These are phyloP conservation scores for Eurytoma californica DNA, from an alignment of 2,888 invertebrate genomes.

Conservation along the genomic window DNA sequence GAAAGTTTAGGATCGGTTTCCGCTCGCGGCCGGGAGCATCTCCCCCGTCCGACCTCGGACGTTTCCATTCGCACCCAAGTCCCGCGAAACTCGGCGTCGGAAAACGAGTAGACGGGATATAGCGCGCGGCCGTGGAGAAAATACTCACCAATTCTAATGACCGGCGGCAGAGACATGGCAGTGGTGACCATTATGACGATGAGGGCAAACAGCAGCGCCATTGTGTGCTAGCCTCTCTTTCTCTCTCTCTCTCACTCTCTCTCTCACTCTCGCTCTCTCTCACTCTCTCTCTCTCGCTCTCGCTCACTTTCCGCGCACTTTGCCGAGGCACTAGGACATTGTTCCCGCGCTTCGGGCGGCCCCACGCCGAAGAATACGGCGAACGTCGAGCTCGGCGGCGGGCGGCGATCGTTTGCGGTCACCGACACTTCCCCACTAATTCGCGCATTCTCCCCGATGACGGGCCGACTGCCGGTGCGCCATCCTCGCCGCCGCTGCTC, in stretches of 20 bases:
- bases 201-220: slow-evolving; percentile 73
- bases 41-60: too few species aligned
- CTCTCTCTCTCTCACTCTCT: not conserved
- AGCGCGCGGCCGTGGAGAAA: not conserved
- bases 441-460: slow-evolving; percentile 30
- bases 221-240: slow-evolving; percentile 61
- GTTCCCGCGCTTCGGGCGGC: too few species aligned
- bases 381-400: not conserved
- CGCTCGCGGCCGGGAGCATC: slow-evolving; percentile 3
- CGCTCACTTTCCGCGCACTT: slow-evolving; percentile 40
- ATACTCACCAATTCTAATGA: slow-evolving; percentile 73
- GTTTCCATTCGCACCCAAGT: too few species aligned
- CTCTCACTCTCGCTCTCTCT: slow-evolving; percentile 25
- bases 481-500: not conserved
- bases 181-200: slow-evolving; percentile 73
- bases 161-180: slow-evolving; percentile 73
- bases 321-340: slow-evolving; percentile 17
- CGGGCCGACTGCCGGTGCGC: not conserved
- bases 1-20: slow-evolving; percentile 60
- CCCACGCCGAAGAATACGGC: not conserved
- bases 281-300: slow-evolving; percentile 43
- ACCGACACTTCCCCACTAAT: slow-evolving; percentile 23
- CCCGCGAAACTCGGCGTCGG: too few species aligned
- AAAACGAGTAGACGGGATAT: too few species aligned
- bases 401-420: slow-evolving; percentile 18